These are phyloP conservation scores for Amphipyra tragopoginis DNA, from an alignment of 2,888 invertebrate species.

Conservation along the genomic window DNA sequence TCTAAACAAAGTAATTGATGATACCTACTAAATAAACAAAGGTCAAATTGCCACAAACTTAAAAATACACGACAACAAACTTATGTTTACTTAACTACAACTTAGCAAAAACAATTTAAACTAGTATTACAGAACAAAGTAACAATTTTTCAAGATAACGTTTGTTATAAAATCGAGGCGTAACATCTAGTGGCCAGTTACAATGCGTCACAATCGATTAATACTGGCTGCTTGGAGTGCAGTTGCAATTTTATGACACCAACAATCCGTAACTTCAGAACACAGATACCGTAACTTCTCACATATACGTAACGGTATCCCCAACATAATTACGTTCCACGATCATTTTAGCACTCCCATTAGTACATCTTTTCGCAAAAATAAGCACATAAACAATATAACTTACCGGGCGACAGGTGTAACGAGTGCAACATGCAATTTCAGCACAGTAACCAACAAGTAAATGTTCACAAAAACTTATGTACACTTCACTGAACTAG, in stretches of 20 bases:
- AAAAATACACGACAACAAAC: slow-evolving; percentile 3
- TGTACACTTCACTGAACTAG: slow-evolving; percentile 58
- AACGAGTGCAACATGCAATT: slow-evolving; percentile 64
- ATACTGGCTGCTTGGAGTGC: slow-evolving; percentile 66
- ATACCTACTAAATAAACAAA: not conserved
- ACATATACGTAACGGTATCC: slow-evolving; percentile 54
- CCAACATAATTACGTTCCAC: slow-evolving; percentile 38
- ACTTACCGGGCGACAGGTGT: slow-evolving; percentile 85
- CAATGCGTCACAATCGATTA: slow-evolving; percentile 76
- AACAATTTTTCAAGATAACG: slow-evolving; percentile 34
- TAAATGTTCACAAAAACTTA: slow-evolving; percentile 58
- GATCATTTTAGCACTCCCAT: slow-evolving; percentile 22
- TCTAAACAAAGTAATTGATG: too few species aligned
- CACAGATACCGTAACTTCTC: slow-evolving; percentile 47
- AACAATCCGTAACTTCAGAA: slow-evolving; percentile 34
- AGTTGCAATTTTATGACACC: slow-evolving; percentile 71
- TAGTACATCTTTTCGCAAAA: slow-evolving; percentile 42
- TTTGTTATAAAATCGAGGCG: slow-evolving; percentile 33
- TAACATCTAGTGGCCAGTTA: slow-evolving; percentile 47
- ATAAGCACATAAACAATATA: slow-evolving; percentile 54
- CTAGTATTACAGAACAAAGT: slow-evolving; percentile 34
- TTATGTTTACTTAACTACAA: slow-evolving; percentile 27
- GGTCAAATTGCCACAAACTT: slow-evolving; percentile 6
- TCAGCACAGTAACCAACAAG: slow-evolving; percentile 51
- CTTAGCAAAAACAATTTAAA: slow-evolving; percentile 34